Evolutionary conservation across 2,797 vertebrate species (phyloP), one percentile per base, ranked within the genome.

Genomic region (Myotis findleyi): DNA sequence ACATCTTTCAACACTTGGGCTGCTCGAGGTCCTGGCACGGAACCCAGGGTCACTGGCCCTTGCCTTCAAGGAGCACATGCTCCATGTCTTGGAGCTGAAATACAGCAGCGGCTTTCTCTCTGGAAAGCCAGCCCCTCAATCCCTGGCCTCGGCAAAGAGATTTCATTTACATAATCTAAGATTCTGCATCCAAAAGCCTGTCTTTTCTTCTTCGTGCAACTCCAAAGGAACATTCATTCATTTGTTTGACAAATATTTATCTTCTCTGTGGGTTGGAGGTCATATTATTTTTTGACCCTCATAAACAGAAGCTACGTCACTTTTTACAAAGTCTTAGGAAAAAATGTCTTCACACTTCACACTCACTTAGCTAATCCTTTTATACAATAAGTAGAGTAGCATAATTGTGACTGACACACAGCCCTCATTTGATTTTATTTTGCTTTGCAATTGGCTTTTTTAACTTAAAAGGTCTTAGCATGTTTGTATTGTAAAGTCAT

Each of bases 41-140:
- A 96, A 72, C 27, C 76, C 21, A 49, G 79, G 87, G 87, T 94
- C 90, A 87, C 80, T 25, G n/a, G 87, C 62, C 87, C 77, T 93
- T 81, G 36, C 77, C 93, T 84, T 75, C 69, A 47, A 49, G 51
- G 49, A 90, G 47, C 59, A 81, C 21, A 64, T 0, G 2, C 30
- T 7, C 75, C 69, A 7, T 23, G 23, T 69, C 89, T 80, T 55
- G 49, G 59, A 86, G 7, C 69, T 62, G 76, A 95, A 87, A 81
- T 5, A 83, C 47, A 88, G 11, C 57, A 82, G 69, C 62, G 30
- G 8, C 66, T 81, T 55, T 88, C 80, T 92, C 30, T 94, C 87
- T 3, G 21, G 53, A 93, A 72, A 38, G 33, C 20, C n/a, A 55
- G 13, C 23, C 17, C 85, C 68, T 25, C 55, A n/a, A 3, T 38